Evolutionary conservation across 2,888 invertebrate genomes (phyloP), one percentile per base, ranked within the genome.

Genomic region (Hemithea aestivaria): DNA sequence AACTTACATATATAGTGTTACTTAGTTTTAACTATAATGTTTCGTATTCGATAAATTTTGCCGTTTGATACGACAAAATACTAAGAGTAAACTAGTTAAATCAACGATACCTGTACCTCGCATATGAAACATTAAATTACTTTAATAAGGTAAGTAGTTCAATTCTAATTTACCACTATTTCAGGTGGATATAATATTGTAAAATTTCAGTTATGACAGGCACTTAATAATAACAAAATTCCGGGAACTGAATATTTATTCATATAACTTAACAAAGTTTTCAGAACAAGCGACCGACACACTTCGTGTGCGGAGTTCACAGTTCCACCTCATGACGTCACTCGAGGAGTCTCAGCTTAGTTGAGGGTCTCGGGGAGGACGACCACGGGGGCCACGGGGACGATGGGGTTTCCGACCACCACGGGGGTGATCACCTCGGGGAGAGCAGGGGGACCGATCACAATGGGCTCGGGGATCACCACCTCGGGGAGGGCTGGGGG

Each of bases 281-380:
- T 26, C 25, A n/a, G 40, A 45, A 47, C 30, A 29, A 20, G 29
- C 37, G 20, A 10, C 11, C 11, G 22, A 5, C 28, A 42, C 32
- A 36, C 25, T 35, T 6, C 6, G n/a, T 27, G 27, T 28, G 32
- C 32, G 23, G 29, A 26, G 36, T 42, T 46, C 40, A 27, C 40
- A 51, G 45, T 43, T 48, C 48, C 35, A 16, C 10, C 10, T 20
- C 27, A 21, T 23, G 29, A 37, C 35, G 28, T 30, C 35, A n/a
- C 34, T 29, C 25, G 4, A 21, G 6, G n/a, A 7, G 24, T 28
- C 26, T 45, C 26, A 7, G 9, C 24, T 48, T 46, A 62, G 50
- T 62, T 62, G 10, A 62, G 47, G 9, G 27, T 32, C 9, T 54
- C 59, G 2, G 62, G 59, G 16, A 56, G 9, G 23, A 40, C 44